Evolutionary conservation across 2,113 vertebrate species (phyloP), one percentile per base, ranked within the genome.

Genomic region (Abramis brama): DNA sequence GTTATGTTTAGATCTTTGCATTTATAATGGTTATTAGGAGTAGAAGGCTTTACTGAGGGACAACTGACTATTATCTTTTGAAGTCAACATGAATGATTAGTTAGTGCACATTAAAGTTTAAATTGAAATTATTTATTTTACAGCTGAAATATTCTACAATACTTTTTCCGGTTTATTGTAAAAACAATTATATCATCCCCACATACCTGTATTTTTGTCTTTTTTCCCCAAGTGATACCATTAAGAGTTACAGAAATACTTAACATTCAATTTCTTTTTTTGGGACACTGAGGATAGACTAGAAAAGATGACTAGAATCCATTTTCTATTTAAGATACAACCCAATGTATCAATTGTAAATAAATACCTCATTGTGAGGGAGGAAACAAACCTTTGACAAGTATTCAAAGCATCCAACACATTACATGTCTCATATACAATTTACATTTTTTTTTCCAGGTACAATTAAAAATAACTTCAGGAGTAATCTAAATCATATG

Each of bases 351-450:
- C 90, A 55, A 25, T 89, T 92, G 89, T 91, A 91, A 88, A 92
- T 93, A 94, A 92, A 91, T 91, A 90, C 93, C 94, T 95, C 94
- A 95, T 90, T 95, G 93, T 95, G 93, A 95, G 94, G 94, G 45
- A 91, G 94, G 92, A 80, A 83, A 92, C 87, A 80, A 89, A 87
- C 92, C 91, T 94, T 92, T 92, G 89, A 88, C 88, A 93, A 93
- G 92, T 89, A 30, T 90, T 80, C 87, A 91, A 93, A 90, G 91
- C 90, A 90, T 82, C 45, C 75, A 70, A 66, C 70, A 90, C 87
- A 84, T 90, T 89, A 86, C 91, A 93, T 91, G 84, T 81, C 62
- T 88, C 90, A 79, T 91, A 89, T 80, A 84, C 21, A 11, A 8
- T 59, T 66, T 43, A 9, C 6, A 55, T 55, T 55, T 73, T 45